Evolutionary conservation across 1,140 invertebrate species (phyloP).

Genomic region (Diuraphis noxia): DNA sequence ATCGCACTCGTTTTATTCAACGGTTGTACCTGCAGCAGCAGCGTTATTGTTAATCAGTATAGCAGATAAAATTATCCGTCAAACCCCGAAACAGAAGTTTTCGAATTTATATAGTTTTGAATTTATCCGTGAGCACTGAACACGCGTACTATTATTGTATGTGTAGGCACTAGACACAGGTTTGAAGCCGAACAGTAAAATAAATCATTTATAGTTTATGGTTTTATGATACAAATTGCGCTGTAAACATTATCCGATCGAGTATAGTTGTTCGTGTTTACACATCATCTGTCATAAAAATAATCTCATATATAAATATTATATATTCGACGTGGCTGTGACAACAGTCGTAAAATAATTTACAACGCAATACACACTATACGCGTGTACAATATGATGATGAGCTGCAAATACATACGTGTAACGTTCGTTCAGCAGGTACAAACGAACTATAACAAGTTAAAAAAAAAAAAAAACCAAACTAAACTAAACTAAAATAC

Average conservation of each 20-base stretch:
- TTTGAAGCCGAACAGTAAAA: not conserved
- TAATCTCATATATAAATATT: conserved; percentile 13
- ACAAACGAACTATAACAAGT: not conserved
- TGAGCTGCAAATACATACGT: not conserved
- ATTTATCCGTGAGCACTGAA: not conserved
- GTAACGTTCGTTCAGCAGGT: not conserved
- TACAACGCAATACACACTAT: not conserved
- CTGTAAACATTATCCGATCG: conserved; percentile 7
- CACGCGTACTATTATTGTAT: not conserved
- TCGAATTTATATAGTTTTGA: not conserved
- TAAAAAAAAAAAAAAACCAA: too few relatives aligned
- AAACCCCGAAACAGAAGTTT: not conserved
- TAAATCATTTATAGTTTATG: conserved; percentile 26
- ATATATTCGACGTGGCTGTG: not conserved
- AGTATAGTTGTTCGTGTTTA: conserved; percentile 14
- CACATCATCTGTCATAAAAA: not conserved
- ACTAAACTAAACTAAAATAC: too few relatives aligned
- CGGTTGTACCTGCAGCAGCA: too few relatives aligned
- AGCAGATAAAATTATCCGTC: not conserved
- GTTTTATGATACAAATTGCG: conserved; percentile 31
- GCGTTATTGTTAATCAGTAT: not conserved
- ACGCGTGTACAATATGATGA: not conserved
- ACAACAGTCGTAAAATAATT: not conserved
- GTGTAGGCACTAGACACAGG: not conserved
- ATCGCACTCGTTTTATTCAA: not conserved